A percentile compares a stretch with the other conserved stretches of the same genome.
phyloP scores from a whole-genome alignment of 2,797 vertebrate genomes.

The Valencia hispanica region DNA sequence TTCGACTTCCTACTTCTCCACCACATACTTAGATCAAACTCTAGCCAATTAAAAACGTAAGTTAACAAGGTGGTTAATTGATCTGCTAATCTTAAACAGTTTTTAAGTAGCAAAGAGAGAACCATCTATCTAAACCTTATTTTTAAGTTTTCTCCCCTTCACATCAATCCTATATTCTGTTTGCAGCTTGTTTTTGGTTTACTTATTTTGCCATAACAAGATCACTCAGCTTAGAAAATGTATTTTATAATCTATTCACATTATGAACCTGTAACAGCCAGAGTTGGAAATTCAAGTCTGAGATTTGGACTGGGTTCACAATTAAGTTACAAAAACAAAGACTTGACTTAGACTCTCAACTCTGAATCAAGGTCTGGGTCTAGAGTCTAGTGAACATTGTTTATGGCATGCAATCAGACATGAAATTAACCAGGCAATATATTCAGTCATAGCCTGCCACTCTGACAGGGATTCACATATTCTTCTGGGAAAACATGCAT shows the following conservation, averaged over 20 bases:
- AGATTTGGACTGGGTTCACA: no score
- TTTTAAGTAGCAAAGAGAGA: not conserved
- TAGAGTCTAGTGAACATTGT: no score
- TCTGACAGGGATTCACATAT: no score
- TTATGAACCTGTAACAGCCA: conserved; percentile 27
- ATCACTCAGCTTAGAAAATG: conserved; percentile 37
- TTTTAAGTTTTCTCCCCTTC: conserved; percentile 7
- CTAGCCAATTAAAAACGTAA: conserved; percentile 85
- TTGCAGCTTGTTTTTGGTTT: not conserved
- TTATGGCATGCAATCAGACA: no score
- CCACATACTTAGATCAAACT: conserved; percentile 44
- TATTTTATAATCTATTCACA: conserved; percentile 36
- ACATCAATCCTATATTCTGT: not conserved
- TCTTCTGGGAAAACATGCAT: no score
- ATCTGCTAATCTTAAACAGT: conserved; percentile 64
- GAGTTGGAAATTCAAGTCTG: no score
- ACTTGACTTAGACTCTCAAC: no score
- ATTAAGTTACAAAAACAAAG: no score
- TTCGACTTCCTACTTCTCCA: conserved; percentile 46
- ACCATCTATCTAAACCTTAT: not conserved
- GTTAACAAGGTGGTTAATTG: conserved; percentile 82
- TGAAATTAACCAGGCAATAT: no score
- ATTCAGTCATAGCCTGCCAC: no score
- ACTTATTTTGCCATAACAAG: conserved; percentile 3
- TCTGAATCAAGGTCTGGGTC: no score